phyloP scores from a whole-genome alignment of 2,888 invertebrate genomes.

The Venustoraphidia nigricollis region DNA sequence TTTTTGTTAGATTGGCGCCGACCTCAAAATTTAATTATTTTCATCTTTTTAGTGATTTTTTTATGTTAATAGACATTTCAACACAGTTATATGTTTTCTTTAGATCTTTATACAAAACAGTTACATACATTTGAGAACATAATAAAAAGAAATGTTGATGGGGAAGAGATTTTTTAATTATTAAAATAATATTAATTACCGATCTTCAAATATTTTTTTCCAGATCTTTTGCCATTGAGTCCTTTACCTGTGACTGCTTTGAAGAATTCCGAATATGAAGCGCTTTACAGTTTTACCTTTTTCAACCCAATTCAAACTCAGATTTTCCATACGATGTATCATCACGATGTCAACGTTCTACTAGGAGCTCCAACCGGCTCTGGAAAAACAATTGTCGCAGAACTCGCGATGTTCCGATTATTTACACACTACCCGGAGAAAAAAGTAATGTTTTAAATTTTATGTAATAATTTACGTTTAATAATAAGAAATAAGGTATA shows the following conservation, averaged over 20 bases:
- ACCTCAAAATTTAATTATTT: no score
- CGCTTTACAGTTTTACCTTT: constrained; percentile 78
- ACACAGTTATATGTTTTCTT: no score
- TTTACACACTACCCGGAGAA: constrained; percentile 65
- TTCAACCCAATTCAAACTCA: constrained; percentile 99
- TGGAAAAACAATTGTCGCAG: constrained; percentile 96
- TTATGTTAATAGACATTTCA: no score
- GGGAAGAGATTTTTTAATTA: background rate
- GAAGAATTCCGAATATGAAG: constrained; percentile 58
- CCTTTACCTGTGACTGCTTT: constrained; percentile 79
- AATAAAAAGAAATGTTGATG: background rate
- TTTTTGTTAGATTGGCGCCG: no score
- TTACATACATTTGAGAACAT: no score
- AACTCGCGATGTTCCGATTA: constrained; percentile 89
- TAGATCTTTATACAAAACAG: no score
- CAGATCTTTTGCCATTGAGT: constrained; percentile 76
- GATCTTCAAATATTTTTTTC: constrained; percentile 11
- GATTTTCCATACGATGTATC: constrained; percentile 90
- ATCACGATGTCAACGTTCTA: constrained; percentile 85
- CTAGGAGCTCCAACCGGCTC: constrained; percentile 93
- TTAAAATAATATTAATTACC: background rate
- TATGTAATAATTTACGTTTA: background rate
- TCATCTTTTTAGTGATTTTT: no score
- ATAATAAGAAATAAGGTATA: no score
- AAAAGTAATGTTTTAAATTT: constrained; percentile 36